These are phyloP conservation scores for Excalfactoria chinensis DNA, from an alignment of 2,113 vertebrate genomes.

Conservation along the genomic window DNA sequence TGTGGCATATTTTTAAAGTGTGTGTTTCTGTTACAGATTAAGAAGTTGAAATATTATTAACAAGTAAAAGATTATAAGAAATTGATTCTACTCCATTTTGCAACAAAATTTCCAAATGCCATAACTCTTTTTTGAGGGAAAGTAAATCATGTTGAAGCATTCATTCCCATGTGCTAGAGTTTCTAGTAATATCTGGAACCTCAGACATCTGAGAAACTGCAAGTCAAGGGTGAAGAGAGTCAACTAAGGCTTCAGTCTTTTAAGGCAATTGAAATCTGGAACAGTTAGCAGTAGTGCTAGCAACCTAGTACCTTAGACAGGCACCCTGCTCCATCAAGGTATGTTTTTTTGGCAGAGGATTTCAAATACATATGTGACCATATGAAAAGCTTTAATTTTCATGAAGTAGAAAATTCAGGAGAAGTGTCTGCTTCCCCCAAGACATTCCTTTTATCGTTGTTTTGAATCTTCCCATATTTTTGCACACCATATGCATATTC, in stretches of 20 bases:
- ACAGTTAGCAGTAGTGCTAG: fast-evolving
- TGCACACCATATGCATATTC: fast-evolving
- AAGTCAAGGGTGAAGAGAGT: neutral
- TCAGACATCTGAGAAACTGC: neutral
- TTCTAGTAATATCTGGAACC: neutral
- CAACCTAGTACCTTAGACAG: neutral
- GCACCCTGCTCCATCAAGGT: fast-evolving
- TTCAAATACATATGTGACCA: neutral
- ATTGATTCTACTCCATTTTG: slow-evolving; percentile 20
- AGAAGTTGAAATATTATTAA: slow-evolving; percentile 53
- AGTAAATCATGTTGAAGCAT: neutral
- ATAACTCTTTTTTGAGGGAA: slow-evolving; percentile 24
- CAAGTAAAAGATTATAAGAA: slow-evolving; percentile 25
- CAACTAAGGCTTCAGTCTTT: neutral
- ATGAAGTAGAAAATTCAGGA: neutral
- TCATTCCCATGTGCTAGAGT: neutral
- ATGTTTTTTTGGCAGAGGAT: neutral
- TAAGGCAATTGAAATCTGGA: fast-evolving
- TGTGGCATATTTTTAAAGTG: neutral
- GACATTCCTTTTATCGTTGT: neutral
- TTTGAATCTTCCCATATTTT: neutral
- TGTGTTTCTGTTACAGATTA: neutral
- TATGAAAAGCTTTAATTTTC: neutral
- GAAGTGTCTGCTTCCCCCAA: neutral
- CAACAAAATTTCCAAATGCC: neutral